Base-by-base conservation (phyloP, 2,888 invertebrate genomes). In the Lepidochrysops patricia region DNA sequence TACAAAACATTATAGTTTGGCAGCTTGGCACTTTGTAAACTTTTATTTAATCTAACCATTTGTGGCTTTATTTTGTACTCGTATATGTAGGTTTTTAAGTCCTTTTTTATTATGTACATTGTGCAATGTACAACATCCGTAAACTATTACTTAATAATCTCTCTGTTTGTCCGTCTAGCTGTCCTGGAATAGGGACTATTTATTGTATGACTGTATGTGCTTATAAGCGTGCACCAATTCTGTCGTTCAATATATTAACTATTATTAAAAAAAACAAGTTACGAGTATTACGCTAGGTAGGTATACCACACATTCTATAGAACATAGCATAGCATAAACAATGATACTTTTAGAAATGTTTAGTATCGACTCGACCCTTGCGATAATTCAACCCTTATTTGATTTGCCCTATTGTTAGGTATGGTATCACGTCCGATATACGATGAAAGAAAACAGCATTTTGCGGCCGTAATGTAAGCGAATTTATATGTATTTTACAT, bases 311-410 rank as follows among this genome's bases (percentile, higher is more conserved):
- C 43, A 12, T 12, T 43, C 19, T 13, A 43, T 43, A 13, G n/a
- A n/a, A n/a, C n/a, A n/a, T n/a, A n/a, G n/a, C n/a, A n/a, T n/a
- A 19, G 19, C 50, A 26, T 50, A 50, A 50, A 50, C 50, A 50
- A 50, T 50, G 50, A 26, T 26, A 50, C 50, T 50, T 50, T 26
- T 50, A 50, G 25, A 50, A 26, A 50, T 50, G 25, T 26, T n/a
- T 50, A 26, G 26, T 50, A 26, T 25, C n/a, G 26, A 26, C 54
- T 32, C 54, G 54, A 54, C 54, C 54, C 54, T 54, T 29, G 29
- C 19, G 27, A 52, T 52, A 54, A 54, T 54, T 54, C 27, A 29
- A 54, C 54, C 54, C 54, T 54, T 54, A 54, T 54, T 54, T 54
- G 32, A 29, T 29, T 54, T 15, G 32, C 9, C 19, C 15, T 32